Percentiles rank a stretch among this genome's conserved stretches.
Conservation (phyloP, 2,113 vertebrate genomes). For the Colaptes auratus region DNA sequence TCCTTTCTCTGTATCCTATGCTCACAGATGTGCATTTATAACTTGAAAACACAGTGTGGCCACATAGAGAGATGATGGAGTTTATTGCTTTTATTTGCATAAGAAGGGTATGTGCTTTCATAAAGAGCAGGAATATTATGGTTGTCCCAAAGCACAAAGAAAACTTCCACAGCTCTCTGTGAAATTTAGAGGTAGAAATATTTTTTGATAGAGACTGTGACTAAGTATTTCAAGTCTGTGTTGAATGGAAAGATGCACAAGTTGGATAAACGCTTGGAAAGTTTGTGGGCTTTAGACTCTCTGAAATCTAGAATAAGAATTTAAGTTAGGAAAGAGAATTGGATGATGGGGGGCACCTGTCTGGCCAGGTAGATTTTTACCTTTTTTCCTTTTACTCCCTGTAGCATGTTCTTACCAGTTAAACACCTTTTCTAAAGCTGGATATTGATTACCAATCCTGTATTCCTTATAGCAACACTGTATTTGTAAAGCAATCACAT, state of each 20-base stretch:
- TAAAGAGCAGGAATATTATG: background rate
- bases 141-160: background rate
- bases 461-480: background rate
- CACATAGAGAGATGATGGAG: background rate
- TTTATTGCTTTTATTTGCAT: background rate
- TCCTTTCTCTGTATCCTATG: background rate
- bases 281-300: background rate
- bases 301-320: background rate
- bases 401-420: background rate
- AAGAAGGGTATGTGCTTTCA: background rate
- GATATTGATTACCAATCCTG: background rate
- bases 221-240: background rate
- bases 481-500: background rate
- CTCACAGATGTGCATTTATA: background rate
- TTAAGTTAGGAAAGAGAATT: background rate
- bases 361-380: background rate
- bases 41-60: background rate
- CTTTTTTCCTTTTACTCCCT: background rate
- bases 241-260: background rate
- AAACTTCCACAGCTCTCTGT: background rate
- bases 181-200: background rate
- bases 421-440: background rate
- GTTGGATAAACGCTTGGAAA: background rate
- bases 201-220: background rate
- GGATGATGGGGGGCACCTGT: background rate